phyloP scores from a whole-genome alignment of 1,140 invertebrate genomes.

The Saccostrea cuccullata region DNA sequence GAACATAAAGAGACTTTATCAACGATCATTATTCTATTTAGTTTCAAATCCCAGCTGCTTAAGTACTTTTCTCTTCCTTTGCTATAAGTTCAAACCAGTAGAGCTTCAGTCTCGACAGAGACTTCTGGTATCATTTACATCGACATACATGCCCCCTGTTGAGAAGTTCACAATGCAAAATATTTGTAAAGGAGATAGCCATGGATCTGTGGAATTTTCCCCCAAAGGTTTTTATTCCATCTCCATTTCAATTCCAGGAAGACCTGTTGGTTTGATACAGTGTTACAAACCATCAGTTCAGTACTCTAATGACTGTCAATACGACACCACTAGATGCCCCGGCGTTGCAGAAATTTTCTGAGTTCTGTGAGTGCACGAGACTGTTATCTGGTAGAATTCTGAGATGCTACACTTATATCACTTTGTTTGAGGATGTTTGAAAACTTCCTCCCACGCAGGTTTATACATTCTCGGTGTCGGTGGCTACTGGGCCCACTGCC shows the following conservation, averaged over 20 bases:
- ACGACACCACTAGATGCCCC: background rate
- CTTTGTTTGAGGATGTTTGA: conserved; percentile 18
- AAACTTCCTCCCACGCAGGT: conserved; percentile 10
- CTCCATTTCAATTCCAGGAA: background rate
- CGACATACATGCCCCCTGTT: no score
- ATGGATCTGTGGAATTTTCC: background rate
- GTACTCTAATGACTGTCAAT: background rate
- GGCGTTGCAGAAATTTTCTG: background rate
- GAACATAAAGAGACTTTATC: no score
- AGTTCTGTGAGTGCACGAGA: background rate
- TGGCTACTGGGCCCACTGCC: background rate
- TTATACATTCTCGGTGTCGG: background rate
- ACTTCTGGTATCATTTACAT: no score
- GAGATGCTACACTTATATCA: conserved; percentile 10
- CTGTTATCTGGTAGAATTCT: background rate
- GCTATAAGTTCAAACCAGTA: no score
- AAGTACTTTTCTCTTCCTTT: no score
- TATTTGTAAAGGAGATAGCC: background rate
- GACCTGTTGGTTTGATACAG: background rate
- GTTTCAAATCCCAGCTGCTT: no score
- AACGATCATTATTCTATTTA: no score
- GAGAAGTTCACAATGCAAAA: background rate
- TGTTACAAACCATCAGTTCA: no score
- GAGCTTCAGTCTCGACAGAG: no score
- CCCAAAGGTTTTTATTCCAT: background rate